Conservation (phyloP, 2,888 invertebrate species). For the Bedellia somnulentella region DNA sequence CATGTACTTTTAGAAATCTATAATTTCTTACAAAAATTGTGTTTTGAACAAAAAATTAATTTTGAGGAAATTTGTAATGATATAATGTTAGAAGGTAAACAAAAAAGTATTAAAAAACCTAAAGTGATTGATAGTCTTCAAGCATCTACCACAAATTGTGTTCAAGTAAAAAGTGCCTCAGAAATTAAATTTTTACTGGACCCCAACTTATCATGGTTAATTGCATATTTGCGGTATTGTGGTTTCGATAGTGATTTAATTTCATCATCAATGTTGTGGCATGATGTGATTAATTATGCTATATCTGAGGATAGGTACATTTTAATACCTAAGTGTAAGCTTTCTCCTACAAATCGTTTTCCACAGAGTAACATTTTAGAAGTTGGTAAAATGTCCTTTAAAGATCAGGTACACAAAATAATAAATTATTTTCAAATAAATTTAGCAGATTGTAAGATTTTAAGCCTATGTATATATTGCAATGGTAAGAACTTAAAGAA, state of each 20-base stretch:
- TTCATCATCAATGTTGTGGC: slow-evolving; percentile 56
- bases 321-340: slow-evolving; percentile 34
- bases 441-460: slow-evolving; percentile 66
- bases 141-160: slow-evolving; percentile 5
- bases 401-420: slow-evolving; percentile 69
- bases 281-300: slow-evolving; percentile 38
- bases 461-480: slow-evolving; percentile 72
- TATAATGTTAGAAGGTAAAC: slow-evolving; percentile 56
- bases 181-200: slow-evolving; percentile 36
- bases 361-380: slow-evolving; percentile 52
- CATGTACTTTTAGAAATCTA: slow-evolving; percentile 83
- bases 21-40: slow-evolving; percentile 57
- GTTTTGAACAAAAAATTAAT: slow-evolving; percentile 50
- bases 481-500: slow-evolving; percentile 30
- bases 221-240: slow-evolving; percentile 39
- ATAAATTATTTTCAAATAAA: slow-evolving; percentile 66
- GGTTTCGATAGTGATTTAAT: slow-evolving; percentile 66
- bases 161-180: slow-evolving; percentile 18
- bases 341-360: slow-evolving; percentile 59
- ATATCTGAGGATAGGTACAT: slow-evolving; percentile 33
- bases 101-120: slow-evolving; percentile 39
- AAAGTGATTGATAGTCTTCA: slow-evolving; percentile 26
- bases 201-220: slow-evolving; percentile 23
- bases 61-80: slow-evolving; percentile 67
- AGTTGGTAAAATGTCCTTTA: slow-evolving; percentile 52